These are phyloP conservation scores for Rhopalosiphum maidis DNA, from an alignment of 1,140 invertebrate genomes.

Conservation along the genomic window DNA sequence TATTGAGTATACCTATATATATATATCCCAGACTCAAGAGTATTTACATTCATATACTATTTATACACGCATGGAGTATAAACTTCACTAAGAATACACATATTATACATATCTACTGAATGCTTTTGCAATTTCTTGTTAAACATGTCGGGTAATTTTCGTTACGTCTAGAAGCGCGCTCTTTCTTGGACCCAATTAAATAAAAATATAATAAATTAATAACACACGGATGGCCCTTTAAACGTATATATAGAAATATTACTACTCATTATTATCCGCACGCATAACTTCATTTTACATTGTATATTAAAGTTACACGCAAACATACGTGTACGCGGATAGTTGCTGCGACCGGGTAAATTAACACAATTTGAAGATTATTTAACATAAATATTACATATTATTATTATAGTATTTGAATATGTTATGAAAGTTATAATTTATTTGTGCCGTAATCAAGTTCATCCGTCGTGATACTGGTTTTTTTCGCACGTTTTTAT, in stretches of 20 bases:
- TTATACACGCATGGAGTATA: neutral
- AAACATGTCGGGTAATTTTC: neutral
- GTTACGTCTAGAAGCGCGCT: neutral
- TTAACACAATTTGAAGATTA: slow-evolving; percentile 6
- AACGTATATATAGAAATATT: neutral
- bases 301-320: neutral
- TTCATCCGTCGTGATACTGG: neutral
- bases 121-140: neutral
- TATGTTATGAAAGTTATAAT: neutral
- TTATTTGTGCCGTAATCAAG: neutral
- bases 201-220: neutral
- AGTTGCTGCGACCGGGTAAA: neutral
- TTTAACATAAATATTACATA: neutral
- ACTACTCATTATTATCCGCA: neutral
- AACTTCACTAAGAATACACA: neutral
- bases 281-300: slow-evolving; percentile 7
- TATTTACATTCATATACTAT: neutral
- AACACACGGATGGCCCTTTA: neutral
- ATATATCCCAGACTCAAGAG: neutral
- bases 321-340: neutral
- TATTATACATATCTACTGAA: neutral
- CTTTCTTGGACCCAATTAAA: neutral
- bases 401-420: neutral
- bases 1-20: neutral
- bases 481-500: neutral